Evolutionary conservation across 1,140 invertebrate genomes (phyloP).

Genomic region (Polypedilum pembai): DNA sequence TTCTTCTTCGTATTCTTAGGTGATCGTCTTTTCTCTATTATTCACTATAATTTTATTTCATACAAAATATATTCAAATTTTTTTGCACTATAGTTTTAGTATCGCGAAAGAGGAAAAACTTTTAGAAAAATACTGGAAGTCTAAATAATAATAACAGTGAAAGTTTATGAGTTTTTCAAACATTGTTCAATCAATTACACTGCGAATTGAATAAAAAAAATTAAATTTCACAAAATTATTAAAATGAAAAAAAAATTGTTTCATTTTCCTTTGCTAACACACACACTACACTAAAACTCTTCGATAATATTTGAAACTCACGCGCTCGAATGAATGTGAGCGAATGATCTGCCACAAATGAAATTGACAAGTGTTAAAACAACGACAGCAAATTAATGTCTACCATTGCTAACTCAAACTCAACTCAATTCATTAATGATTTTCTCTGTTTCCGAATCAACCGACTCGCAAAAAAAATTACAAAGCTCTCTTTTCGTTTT

Average conservation of each 20-base stretch:
- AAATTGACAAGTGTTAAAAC: constrained; percentile 18
- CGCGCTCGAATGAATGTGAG: background rate
- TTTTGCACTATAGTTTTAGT: background rate
- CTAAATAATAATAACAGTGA: background rate
- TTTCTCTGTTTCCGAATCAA: background rate
- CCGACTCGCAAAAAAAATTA: background rate
- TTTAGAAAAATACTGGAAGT: constrained; percentile 18
- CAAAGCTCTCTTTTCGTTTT: background rate
- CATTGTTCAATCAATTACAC: constrained; percentile 26
- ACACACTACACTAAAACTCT: background rate
- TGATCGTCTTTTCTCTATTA: background rate
- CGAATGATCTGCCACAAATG: background rate
- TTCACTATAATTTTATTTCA: too few relatives aligned
- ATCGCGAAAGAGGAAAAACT: background rate
- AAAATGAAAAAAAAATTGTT: background rate
- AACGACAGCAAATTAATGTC: constrained; percentile 17
- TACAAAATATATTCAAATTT: background rate
- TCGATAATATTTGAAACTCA: background rate
- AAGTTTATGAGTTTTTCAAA: constrained; percentile 22
- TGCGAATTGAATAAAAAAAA: constrained; percentile 7
- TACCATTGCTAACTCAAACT: background rate
- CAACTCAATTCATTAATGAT: background rate
- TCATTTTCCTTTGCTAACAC: background rate
- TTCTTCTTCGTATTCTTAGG: background rate
- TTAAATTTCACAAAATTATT: background rate